phyloP scores from a whole-genome alignment of 2,797 vertebrate genomes.

The Peromyscus melanophrys region DNA sequence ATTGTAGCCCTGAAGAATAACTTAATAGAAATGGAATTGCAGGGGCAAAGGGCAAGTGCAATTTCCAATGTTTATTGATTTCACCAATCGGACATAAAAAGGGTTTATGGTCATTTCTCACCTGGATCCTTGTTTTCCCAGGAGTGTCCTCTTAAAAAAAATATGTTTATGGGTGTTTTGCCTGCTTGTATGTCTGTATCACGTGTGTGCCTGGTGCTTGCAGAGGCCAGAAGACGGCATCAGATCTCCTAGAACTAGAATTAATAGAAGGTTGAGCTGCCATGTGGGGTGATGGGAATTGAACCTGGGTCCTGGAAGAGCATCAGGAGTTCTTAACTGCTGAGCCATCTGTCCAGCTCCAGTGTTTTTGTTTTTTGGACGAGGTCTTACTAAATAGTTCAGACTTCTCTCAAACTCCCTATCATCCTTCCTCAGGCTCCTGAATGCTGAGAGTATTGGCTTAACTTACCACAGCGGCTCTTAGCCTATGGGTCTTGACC shows the following conservation, averaged over 20 bases:
- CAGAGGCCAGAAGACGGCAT: not conserved
- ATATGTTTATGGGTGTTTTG: not conserved
- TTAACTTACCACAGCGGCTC: not conserved
- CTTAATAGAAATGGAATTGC: conserved; percentile 30
- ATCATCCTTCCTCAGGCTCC: too few species aligned
- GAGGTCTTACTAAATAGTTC: not conserved
- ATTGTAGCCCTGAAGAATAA: not conserved
- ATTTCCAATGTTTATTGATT: conserved; percentile 14
- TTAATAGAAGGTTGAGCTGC: not conserved
- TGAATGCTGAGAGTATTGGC: not conserved
- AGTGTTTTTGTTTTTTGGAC: not conserved
- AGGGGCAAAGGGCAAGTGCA: not conserved
- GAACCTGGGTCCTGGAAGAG: not conserved
- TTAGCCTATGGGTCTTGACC: not conserved
- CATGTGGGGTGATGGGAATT: not conserved
- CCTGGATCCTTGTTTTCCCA: conserved; percentile 1
- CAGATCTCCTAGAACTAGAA: not conserved
- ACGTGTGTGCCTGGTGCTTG: not conserved
- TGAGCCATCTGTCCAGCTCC: not conserved
- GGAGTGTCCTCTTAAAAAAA: not conserved
- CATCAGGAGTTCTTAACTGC: not conserved
- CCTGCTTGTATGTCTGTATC: not conserved
- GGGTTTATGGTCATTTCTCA: not conserved
- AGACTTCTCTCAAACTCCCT: not conserved
- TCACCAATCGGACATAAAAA: not conserved